Evolutionary conservation across 1,140 invertebrate species (phyloP), one percentile per base, ranked within the genome.

Genomic region (Dryas iulia): DNA sequence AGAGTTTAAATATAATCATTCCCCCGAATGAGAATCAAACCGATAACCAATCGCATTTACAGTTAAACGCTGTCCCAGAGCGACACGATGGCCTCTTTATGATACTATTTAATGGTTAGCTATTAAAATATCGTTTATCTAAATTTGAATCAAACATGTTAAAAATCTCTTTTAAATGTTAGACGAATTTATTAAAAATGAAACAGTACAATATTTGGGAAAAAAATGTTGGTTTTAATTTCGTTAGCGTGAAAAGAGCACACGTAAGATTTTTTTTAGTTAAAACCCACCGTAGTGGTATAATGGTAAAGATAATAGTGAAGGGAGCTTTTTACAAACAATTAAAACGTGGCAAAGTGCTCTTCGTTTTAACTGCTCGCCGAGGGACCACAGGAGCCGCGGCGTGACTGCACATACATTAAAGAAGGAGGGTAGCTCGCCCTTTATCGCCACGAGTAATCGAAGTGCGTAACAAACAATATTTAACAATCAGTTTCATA

Each of bases 321-420:
- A 69, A 63, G 53, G 35, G 72, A 54, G 63, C 73, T 69, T 77
- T 84, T 80, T 80, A 78, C 75, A 79, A 82, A 83, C 79, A 86
- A 84, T 83, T 81, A 83, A 68, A 59, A 67, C 65, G 73, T 69
- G 71, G 69, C 59, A 30, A 66, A 86, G 83, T 72, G 78, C 69
- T 70, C 84, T 87, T 79, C 73, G 81, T 85, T 81, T 79, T 79
- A 82, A 82, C 74, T 82, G 77, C 77, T 82, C 78, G 76, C 72
- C 82, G 63, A 78, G 72, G 76, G 74, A 75, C 73, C 69, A 60
- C 64, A 52, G 31, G 65, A 52, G 57, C 66, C 69, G 58, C 59
- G 71, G 70, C 81, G 74, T 87, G 86, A 82, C 79, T 81, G 69
- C 73, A 77, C 79, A 87, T 86, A 84, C 79, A 86, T 87, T 86